Base-by-base conservation (phyloP, 2,113 vertebrate species). In the Taxidea taxus region DNA sequence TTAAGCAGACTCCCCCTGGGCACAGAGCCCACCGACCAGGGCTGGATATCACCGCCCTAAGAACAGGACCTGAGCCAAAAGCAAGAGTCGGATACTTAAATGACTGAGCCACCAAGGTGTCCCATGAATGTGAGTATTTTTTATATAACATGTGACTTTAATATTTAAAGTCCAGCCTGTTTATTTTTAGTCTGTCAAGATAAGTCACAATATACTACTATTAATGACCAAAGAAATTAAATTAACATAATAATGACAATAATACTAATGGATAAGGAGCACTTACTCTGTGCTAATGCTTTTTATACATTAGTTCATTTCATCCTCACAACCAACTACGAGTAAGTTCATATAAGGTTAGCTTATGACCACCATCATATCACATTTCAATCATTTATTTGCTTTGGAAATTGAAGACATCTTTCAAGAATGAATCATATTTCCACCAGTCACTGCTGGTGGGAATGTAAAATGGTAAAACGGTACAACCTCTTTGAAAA, bases 351-450 rank as follows among this genome's bases (percentile, higher is more conserved):
- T 31, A 83, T 9, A 39, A 20, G 44, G 16, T 39, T 86, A 51
- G 56, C 49, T 92, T 31, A 49, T 13, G 54, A 80, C 12, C 4
- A 68, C 13, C 27, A 54, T 16, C 27, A 84, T 54, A 37, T 64
- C 11, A 81, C n/a, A 29, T 29, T 82, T 86, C 23, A 70, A 77
- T 77, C 27, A 87, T 10, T 70, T 62, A 91, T 20, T 91, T 83
- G 44, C 70, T 93, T 87, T n/a, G 34, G 42, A 78, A 91, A 96
- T 68, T 84, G 83, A 88, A 96, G 68, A 58, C 13, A 47, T 13
- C 20, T 87, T 83, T 91, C 47, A 90, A 86, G 42, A 94, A 91
- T 44, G 47, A 75, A 44, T 20, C 49, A 29, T 37, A 91, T 49
- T 80, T 23, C 29, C 21, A 91, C 51, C 8, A 80, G 34, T 74